Percentiles rank a stretch among this genome's conserved stretches.
Conservation (phyloP, 2,113 vertebrate genomes). For the Podilymbus podiceps region DNA sequence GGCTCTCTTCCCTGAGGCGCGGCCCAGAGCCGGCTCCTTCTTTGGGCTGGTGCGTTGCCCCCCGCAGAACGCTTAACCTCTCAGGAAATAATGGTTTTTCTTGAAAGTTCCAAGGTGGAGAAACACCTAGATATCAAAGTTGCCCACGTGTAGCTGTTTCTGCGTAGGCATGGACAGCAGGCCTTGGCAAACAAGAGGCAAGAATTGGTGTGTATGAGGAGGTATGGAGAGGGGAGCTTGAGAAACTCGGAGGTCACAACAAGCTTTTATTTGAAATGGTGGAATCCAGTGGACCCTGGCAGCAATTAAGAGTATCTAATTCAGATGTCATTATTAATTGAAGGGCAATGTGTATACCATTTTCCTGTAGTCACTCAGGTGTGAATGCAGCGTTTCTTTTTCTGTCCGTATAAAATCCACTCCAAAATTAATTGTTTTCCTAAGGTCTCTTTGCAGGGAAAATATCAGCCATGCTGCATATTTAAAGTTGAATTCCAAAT, state of each 20-base stretch:
- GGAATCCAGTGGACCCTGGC: background rate
- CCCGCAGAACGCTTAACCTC: too few species aligned
- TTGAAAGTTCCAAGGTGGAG: background rate
- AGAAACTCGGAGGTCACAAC: background rate
- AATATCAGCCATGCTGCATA: background rate
- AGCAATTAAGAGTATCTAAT: background rate
- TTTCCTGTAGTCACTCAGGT: background rate
- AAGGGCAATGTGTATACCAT: rapidly evolving
- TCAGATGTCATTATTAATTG: background rate
- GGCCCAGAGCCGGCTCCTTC: background rate
- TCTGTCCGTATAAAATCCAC: background rate
- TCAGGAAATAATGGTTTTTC: background rate
- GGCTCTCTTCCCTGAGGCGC: background rate
- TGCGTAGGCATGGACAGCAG: background rate
- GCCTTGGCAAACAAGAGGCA: background rate
- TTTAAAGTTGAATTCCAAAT: background rate
- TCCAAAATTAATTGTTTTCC: background rate
- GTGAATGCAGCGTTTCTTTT: background rate
- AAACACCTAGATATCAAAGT: background rate
- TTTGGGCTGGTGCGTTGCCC: too few species aligned
- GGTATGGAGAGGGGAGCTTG: background rate
- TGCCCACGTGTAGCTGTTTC: background rate
- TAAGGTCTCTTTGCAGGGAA: background rate
- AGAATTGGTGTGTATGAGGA: rapidly evolving
- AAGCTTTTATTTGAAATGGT: background rate